Base-by-base conservation (phyloP, 2,888 invertebrate species). In the Andrena chrysosceles region DNA sequence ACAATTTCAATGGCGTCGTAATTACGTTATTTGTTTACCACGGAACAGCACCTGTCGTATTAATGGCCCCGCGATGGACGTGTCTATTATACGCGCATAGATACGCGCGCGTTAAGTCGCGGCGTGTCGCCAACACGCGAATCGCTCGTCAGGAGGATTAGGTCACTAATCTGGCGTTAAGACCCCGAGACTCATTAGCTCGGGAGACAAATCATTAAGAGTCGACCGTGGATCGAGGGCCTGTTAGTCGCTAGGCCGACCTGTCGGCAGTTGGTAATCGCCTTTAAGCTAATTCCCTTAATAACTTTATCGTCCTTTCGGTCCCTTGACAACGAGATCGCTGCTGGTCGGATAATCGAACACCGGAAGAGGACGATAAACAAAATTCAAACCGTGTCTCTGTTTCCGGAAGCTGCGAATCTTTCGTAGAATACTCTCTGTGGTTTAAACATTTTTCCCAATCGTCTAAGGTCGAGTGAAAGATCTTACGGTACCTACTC, bases 111-210 rank as follows among this genome's bases (percentile, higher is more conserved):
- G 72, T 83, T 84, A 76, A 81, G 81, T 71, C 70, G 56, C 42
- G 70, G 66, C 77, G 80, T 76, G 80, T 79, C 81, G 84, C 77
- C 52, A 80, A 84, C 88, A 88, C 87, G 88, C 88, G 84, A 88
- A 85, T 88, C 87, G 84, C 87, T 88, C 88, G 76, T 88, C 84
- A 85, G 80, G 84, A 80, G 84, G 88, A 87, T 88, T 88, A 88
- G 76, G 77, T 81, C 84, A 71, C 81, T 88, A 88, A 88, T 88
- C 85, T 88, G 84, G 85, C 87, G 88, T 88, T 88, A 85, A 88
- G 87, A 77, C 87, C 74, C 56, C 85, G 75, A 75, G 80, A 72
- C 85, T 87, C 88, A 87, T 88, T 88, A 88, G 84, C 85, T 66
- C 66, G 69, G 59, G 85, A 84, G 85, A 88, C 86, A 85, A 86